These are phyloP conservation scores for Oreortyx pictus DNA, from an alignment of 2,797 vertebrate genomes.

Conservation along the genomic window DNA sequence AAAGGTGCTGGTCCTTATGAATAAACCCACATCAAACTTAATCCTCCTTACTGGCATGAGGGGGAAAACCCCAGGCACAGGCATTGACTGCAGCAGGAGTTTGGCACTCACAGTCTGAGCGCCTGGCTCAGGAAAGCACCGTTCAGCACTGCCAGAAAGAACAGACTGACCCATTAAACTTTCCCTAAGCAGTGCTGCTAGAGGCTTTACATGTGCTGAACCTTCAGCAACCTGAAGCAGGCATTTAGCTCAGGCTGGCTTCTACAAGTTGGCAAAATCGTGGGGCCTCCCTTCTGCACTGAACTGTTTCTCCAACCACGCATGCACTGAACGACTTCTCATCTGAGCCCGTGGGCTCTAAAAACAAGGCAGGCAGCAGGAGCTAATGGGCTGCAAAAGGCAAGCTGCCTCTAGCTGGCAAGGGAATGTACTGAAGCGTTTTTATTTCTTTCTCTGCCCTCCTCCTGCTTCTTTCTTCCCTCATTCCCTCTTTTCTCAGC, in stretches of 20 bases:
- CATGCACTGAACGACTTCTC: neutral
- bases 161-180: constrained; percentile 42
- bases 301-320: neutral
- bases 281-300: neutral
- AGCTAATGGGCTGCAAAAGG: neutral
- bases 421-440: neutral
- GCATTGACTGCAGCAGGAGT: rapidly evolving
- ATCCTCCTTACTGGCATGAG: neutral
- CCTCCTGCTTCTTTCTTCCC: neutral
- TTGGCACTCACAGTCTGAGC: neutral
- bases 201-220: neutral
- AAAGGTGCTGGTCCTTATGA: neutral
- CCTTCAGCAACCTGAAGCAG: neutral
- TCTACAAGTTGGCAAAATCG: neutral
- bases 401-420: neutral
- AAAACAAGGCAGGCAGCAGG: neutral
- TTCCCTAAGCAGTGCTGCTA: neutral
- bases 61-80: neutral
- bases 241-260: neutral
- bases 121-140: rapidly evolving
- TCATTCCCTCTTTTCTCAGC: neutral
- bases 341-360: rapidly evolving
- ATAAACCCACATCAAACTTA: neutral
- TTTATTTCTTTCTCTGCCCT: neutral
- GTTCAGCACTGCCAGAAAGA: constrained; percentile 5